Evolutionary conservation across 1,140 invertebrate species (phyloP).

Genomic region (Dendroctonus ponderosae): DNA sequence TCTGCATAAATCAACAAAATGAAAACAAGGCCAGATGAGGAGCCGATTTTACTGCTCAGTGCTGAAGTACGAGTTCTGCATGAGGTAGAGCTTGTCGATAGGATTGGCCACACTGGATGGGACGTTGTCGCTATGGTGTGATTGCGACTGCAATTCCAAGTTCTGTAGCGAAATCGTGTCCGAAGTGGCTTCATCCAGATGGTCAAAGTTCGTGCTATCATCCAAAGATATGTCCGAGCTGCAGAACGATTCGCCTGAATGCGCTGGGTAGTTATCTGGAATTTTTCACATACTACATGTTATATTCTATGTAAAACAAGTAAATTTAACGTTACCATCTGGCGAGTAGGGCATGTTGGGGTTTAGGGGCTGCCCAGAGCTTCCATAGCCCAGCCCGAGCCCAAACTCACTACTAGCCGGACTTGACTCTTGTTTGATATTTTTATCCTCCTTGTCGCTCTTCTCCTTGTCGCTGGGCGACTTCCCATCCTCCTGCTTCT

Average conservation of each 20-base stretch:
- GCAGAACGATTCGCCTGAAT: conserved; percentile 86
- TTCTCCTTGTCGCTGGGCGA: conserved; percentile 67
- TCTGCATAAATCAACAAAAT: too few relatives aligned
- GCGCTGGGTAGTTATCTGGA: conserved; percentile 74
- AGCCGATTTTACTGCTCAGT: conserved; percentile 56
- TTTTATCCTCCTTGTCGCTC: conserved; percentile 69
- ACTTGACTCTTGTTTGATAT: conserved; percentile 66
- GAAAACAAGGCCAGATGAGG: background rate
- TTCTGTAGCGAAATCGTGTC: conserved; percentile 74
- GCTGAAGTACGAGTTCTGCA: conserved; percentile 94
- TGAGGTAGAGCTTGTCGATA: conserved; percentile 96
- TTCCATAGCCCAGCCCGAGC: conserved; percentile 62
- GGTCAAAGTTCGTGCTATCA: conserved; percentile 74
- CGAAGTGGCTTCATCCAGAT: conserved; percentile 74
- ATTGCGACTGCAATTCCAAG: conserved; percentile 59
- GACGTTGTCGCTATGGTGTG: conserved; percentile 53
- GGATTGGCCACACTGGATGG: conserved; percentile 71
- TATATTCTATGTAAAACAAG: background rate
- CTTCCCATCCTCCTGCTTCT: conserved; percentile 74
- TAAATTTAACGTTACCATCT: conserved; percentile 65
- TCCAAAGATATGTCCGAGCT: conserved; percentile 85
- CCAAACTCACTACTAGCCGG: conserved; percentile 60
- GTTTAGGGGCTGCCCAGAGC: conserved; percentile 76
- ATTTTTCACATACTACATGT: background rate
- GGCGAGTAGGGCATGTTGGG: conserved; percentile 86